Evolutionary conservation across 2,797 vertebrate species (phyloP), one percentile per base, ranked within the genome.

Genomic region (Petrocephalus schoutedeni): DNA sequence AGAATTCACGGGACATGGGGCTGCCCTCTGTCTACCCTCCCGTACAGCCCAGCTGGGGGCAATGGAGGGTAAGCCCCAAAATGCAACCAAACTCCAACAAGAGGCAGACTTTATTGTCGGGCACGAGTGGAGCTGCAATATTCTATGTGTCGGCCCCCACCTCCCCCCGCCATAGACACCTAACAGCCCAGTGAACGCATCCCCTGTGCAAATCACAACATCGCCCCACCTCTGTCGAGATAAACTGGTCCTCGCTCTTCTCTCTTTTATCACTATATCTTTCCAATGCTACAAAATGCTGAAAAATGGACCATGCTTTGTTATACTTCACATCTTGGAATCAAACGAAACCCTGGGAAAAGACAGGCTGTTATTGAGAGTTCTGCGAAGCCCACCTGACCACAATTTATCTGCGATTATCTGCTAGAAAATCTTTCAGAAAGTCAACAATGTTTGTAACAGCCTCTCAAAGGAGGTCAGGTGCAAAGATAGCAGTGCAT

Each of bases 101-200:
- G 86, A 64, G 54, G 56, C 28, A 19, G 82, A 90, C 87, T 86
- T 86, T 53, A 85, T 53, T 32, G 71, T 54, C 86, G 23, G 51
- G 12, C 49, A 82, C 67, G 74, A 45, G 71, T 71, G 86, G 85
- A 89, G 86, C 90, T 88, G 90, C 88, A 89, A 85, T 36, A 74
- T 74, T 54, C 67, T 41, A 54, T 84, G 86, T 53, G 51, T 41
- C 86, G 56, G 36, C 49, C 36, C 45, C 9, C 85, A 21, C 88
- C 28, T 2, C 45, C 64, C 23, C 86, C 45, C 8, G 28, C 14
- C 36, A 41, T 41, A 61, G 19, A 36, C 19, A 19, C 10, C 85
- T 87, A 84, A 59, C 85, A 74, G 9, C 14, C 10, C 53, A 32
- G 28, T 88, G 87, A 89, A 85, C 57, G 5, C 61, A 71, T 32